Percentiles rank a stretch among this genome's conserved stretches.
Evolutionary conservation across 2,113 vertebrate genomes (phyloP).

Genomic region (Vulpes lagopus): DNA sequence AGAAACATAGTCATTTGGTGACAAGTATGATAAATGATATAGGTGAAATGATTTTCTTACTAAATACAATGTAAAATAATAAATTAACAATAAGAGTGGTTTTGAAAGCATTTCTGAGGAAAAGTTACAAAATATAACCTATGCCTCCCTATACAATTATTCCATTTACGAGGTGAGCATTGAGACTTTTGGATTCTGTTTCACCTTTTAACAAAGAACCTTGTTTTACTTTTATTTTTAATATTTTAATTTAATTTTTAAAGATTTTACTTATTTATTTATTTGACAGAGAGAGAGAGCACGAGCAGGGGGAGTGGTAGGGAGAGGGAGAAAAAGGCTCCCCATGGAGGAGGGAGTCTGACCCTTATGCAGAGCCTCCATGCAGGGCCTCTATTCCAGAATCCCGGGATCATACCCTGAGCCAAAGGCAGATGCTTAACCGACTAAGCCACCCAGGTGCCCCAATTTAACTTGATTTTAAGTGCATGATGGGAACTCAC

Average conservation of each 20-base stretch:
- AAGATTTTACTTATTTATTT: no score
- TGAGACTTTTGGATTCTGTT: not conserved
- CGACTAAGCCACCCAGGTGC: no score
- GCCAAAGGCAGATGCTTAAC: no score
- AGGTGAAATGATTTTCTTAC: not conserved
- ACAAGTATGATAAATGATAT: not conserved
- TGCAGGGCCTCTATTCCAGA: no score
- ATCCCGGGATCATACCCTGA: no score
- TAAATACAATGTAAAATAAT: not conserved
- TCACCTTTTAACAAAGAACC: not conserved
- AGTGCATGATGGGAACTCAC: not conserved
- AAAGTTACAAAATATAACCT: not conserved
- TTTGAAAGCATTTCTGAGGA: not conserved
- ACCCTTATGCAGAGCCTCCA: no score
- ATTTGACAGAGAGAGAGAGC: no score
- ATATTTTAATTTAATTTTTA: slow-evolving; percentile 21
- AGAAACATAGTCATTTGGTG: not conserved
- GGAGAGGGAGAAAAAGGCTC: no score
- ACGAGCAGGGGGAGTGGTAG: no score
- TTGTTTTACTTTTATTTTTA: not conserved
- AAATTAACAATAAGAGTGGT: not conserved
- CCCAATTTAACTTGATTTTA: not conserved
- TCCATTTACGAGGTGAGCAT: not conserved
- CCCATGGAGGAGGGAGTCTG: no score
- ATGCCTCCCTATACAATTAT: not conserved